Evolutionary conservation across 2,888 invertebrate genomes (phyloP).

Genomic region (Maniola hyperantus): DNA sequence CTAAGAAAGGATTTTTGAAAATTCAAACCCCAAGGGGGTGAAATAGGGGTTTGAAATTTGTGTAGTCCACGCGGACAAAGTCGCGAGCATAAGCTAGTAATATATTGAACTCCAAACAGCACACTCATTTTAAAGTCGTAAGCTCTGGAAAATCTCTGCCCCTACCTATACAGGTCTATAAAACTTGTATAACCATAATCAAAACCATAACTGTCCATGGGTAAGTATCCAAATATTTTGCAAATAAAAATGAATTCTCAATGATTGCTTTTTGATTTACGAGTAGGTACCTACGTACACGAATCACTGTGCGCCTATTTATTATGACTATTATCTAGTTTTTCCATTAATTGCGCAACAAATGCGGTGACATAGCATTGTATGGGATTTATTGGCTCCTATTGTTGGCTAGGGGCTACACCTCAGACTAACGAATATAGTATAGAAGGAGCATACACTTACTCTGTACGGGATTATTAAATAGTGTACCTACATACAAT

Average conservation of each 20-base stretch:
- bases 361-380: constrained; percentile 72
- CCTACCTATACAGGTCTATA: no score
- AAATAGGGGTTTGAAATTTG: no score
- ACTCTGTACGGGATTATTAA: background rate
- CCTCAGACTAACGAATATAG: constrained; percentile 35
- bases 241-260: constrained; percentile 5
- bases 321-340: constrained; percentile 43
- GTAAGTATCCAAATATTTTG: background rate
- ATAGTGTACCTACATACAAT: no score
- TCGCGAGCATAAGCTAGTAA: no score
- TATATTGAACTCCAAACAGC: background rate
- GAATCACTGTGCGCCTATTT: constrained; percentile 37
- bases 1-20: no score
- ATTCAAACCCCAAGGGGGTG: no score
- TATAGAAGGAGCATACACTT: background rate
- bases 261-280: constrained; percentile 11
- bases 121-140: no score
- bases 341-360: constrained; percentile 75
- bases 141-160: no score
- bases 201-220: background rate
- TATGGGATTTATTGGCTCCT: constrained; percentile 73
- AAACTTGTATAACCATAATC: no score
- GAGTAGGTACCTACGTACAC: no score
- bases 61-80: no score
- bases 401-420: constrained; percentile 62